These are phyloP conservation scores for Meandrina meandrites DNA, from an alignment of 92 coral and sea anemone genomes.

Conservation along the genomic window DNA sequence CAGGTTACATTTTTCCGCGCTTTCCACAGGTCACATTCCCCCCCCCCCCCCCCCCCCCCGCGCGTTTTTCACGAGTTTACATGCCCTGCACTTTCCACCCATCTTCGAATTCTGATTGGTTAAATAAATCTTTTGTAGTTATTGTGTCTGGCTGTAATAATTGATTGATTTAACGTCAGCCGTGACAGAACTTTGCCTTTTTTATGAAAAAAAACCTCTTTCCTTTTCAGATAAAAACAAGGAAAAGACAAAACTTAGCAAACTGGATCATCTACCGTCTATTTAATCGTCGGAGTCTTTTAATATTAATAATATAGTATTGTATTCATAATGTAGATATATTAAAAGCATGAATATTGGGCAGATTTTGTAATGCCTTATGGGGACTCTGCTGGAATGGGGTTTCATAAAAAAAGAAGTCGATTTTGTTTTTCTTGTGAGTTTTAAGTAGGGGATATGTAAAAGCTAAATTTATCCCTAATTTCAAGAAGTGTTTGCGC, in stretches of 20 bases:
- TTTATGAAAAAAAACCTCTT: not conserved
- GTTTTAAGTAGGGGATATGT: not conserved
- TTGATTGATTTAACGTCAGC: not conserved
- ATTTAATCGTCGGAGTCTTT: conserved; percentile 38
- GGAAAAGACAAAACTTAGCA: conserved; percentile 81
- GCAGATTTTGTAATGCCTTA: not conserved
- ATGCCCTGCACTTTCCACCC: not conserved
- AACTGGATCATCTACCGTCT: conserved; percentile 91
- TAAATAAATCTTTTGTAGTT: not conserved
- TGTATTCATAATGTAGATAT: not conserved
- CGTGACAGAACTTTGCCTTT: not conserved
- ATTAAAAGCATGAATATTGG: not conserved
- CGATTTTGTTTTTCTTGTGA: not conserved
- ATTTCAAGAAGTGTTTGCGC: not conserved
- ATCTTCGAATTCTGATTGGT: not conserved
- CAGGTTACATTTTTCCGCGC: not conserved
- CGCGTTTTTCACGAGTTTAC: not conserved
- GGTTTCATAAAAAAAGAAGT: not conserved
- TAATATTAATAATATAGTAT: not conserved
- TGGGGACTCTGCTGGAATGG: not conserved
- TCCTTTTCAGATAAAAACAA: conserved; percentile 76
- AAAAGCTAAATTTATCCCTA: not conserved
- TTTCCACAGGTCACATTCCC: not conserved
- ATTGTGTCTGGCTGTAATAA: not conserved
- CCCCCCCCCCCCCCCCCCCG: not conserved